These are phyloP conservation scores for Drosophila hydei DNA, from an alignment of 1,140 invertebrate species.

Conservation along the genomic window DNA sequence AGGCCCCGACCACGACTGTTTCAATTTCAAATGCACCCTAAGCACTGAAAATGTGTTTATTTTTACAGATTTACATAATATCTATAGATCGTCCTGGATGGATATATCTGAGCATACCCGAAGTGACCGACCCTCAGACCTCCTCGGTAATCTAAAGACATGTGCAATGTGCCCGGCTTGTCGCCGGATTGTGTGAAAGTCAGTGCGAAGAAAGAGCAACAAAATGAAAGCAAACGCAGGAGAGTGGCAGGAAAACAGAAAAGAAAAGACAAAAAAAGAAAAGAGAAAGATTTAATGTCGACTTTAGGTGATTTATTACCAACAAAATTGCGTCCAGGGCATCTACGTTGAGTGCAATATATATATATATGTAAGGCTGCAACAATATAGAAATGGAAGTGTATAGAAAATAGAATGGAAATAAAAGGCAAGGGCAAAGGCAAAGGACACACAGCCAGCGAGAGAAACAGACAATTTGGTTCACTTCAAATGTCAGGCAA, in stretches of 20 bases:
- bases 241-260: conserved; percentile 44
- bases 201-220: conserved; percentile 48
- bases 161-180: conserved; percentile 61
- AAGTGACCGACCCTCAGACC: conserved; percentile 1
- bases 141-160: conserved; percentile 63
- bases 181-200: conserved; percentile 68
- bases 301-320: conserved; percentile 84
- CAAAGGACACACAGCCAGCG: conserved; percentile 50
- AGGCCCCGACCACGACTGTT: conserved; percentile 24
- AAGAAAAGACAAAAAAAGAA: conserved; percentile 37
- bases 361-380: conserved; percentile 3
- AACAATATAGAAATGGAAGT: conserved; percentile 55
- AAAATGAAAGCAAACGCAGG: conserved; percentile 53
- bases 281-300: conserved; percentile 83
- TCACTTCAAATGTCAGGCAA: conserved; percentile 56
- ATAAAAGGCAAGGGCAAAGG: conserved; percentile 60
- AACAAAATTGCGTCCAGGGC: conserved; percentile 83
- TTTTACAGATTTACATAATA: conserved; percentile 47
- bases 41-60: conserved; percentile 57
- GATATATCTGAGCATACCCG: conserved; percentile 15
- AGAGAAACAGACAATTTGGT: conserved; percentile 71
- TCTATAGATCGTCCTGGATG: conserved; percentile 7
- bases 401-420: conserved; percentile 75
- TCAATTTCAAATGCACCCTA: conserved; percentile 31
- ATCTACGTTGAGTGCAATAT: conserved; percentile 64